phyloP scores from a whole-genome alignment of 2,888 invertebrate species.

The Ormyrus labotus region DNA sequence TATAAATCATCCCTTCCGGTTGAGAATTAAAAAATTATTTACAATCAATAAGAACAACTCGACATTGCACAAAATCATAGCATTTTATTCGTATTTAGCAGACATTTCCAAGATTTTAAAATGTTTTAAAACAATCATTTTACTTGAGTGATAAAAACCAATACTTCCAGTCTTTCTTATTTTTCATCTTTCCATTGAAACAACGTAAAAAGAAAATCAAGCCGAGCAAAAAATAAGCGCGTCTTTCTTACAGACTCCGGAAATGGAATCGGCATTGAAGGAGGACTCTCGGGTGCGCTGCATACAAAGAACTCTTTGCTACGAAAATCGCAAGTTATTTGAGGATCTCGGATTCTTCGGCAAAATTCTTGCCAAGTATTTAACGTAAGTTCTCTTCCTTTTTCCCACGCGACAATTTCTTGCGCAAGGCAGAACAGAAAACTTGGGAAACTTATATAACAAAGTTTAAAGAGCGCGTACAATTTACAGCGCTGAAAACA shows the following conservation, averaged over 20 bases:
- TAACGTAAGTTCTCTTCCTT: slow-evolving; percentile 66
- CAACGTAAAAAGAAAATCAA: too few relatives aligned
- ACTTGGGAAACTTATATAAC: background rate
- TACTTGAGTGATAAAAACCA: too few relatives aligned
- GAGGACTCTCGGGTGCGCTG: slow-evolving; percentile 70
- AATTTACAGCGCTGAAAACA: background rate
- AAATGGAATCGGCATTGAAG: slow-evolving; percentile 67
- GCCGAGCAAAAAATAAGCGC: too few relatives aligned
- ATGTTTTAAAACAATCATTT: too few relatives aligned
- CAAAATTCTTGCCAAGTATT: slow-evolving; percentile 67
- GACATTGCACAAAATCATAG: too few relatives aligned
- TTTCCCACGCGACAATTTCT: background rate
- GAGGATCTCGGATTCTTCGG: slow-evolving; percentile 67
- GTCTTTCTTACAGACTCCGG: slow-evolving; percentile 64
- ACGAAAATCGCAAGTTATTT: slow-evolving; percentile 68
- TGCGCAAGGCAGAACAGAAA: background rate
- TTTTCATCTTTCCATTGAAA: too few relatives aligned
- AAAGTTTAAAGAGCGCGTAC: background rate
- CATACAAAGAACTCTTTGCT: slow-evolving; percentile 70
- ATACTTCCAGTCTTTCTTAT: too few relatives aligned
- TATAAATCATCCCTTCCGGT: too few relatives aligned
- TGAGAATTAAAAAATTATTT: too few relatives aligned
- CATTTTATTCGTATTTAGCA: too few relatives aligned
- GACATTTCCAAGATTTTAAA: too few relatives aligned
- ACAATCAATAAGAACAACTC: too few relatives aligned